phyloP scores from a whole-genome alignment of 2,888 invertebrate genomes.

The Drosophila melanocephala region DNA sequence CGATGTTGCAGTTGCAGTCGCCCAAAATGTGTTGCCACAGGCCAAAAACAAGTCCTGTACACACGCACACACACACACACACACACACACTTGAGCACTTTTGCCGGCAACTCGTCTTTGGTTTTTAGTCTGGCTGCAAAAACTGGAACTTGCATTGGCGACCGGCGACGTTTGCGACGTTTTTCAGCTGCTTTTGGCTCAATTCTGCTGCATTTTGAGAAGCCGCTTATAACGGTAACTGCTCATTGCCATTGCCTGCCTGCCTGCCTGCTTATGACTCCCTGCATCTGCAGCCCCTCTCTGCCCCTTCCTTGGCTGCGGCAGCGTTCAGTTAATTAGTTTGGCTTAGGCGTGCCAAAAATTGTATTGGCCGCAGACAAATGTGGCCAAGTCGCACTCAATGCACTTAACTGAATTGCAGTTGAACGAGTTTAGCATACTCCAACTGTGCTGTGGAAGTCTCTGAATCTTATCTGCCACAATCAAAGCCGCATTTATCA shows the following conservation, averaged over 20 bases:
- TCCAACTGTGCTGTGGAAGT: neutral
- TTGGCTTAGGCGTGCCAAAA: slow-evolving; percentile 69
- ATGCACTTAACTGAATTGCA: neutral
- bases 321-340: slow-evolving; percentile 60
- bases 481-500: neutral
- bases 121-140: slow-evolving; percentile 28
- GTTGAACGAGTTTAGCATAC: slow-evolving; percentile 9
- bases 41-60: slow-evolving; percentile 68
- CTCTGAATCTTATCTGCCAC: neutral
- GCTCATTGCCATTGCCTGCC: slow-evolving; percentile 51
- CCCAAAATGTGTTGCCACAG: slow-evolving; percentile 53
- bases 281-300: neutral
- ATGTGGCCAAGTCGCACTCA: slow-evolving; percentile 46
- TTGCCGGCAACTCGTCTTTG: slow-evolving; percentile 39
- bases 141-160: slow-evolving; percentile 36
- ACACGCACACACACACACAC: slow-evolving; percentile 16
- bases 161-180: neutral
- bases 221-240: slow-evolving; percentile 58
- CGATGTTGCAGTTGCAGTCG: slow-evolving; percentile 42
- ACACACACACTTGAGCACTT: slow-evolving; percentile 15
- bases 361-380: slow-evolving; percentile 54
- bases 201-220: slow-evolving; percentile 21
- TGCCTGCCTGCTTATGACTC: neutral
- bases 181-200: slow-evolving; percentile 54
- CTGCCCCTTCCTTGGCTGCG: neutral